Evolutionary conservation across 2,888 invertebrate species (phyloP).

Genomic region (Ochropleura leucogaster): DNA sequence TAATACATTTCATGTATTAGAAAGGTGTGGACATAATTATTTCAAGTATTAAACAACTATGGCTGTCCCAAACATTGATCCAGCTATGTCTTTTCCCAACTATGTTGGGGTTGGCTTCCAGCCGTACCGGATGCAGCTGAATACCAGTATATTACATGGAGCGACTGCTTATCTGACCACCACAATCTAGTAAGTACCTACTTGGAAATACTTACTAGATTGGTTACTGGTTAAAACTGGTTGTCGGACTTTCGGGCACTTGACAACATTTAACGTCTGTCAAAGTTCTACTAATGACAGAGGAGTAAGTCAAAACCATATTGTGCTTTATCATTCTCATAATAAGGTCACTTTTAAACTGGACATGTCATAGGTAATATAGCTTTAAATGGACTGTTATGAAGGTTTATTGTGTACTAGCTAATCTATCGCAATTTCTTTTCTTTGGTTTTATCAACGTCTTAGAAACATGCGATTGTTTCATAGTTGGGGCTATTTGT

Average conservation of each 20-base stretch:
- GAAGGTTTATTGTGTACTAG: slow-evolving; percentile 34
- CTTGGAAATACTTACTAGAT: no score
- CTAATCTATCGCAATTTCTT: slow-evolving; percentile 19
- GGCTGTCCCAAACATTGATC: no score
- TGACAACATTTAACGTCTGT: no score
- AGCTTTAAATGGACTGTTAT: neutral
- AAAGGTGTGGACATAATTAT: neutral
- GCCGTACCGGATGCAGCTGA: no score
- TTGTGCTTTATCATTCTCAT: neutral
- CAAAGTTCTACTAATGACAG: neutral
- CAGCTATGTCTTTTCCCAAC: no score
- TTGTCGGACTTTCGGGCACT: no score
- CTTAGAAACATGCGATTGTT: slow-evolving; percentile 47
- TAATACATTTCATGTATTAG: neutral
- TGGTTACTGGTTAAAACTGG: no score
- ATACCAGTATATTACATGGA: no score
- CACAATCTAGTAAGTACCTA: no score
- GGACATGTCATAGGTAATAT: neutral
- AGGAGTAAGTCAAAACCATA: neutral
- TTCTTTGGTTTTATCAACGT: slow-evolving; percentile 35
- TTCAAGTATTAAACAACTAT: neutral
- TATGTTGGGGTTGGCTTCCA: no score
- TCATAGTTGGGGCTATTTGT: slow-evolving; percentile 37
- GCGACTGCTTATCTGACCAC: no score
- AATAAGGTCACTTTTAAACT: neutral